Evolutionary conservation across 2,113 vertebrate species (phyloP).

Genomic region (Vombatus ursinus): DNA sequence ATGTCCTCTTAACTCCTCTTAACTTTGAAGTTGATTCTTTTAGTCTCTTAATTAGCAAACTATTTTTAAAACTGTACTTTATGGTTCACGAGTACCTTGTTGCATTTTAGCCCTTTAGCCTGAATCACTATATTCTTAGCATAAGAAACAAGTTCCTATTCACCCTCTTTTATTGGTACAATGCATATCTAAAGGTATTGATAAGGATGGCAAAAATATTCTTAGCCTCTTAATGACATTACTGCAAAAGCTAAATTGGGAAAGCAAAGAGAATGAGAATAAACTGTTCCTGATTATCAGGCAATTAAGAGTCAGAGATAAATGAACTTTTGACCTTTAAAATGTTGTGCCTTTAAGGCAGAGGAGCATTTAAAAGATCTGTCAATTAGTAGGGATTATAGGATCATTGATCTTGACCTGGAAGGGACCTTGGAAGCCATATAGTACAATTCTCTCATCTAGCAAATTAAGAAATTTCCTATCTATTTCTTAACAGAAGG

Average conservation of each 20-base stretch:
- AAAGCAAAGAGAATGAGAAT: neutral
- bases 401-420: neutral
- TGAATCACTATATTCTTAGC: neutral
- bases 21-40: neutral
- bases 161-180: neutral
- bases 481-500: neutral
- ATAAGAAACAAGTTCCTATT: neutral
- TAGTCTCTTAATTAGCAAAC: neutral
- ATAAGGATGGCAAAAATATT: neutral
- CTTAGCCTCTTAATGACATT: neutral
- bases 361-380: neutral
- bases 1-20: neutral
- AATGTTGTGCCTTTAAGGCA: neutral
- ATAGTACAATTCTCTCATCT: neutral
- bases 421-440: neutral
- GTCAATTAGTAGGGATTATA: neutral
- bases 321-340: neutral
- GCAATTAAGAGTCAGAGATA: neutral
- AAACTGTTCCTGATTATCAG: neutral
- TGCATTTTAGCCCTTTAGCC: neutral
- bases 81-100: neutral
- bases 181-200: neutral
- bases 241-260: neutral
- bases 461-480: neutral
- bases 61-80: neutral